Conservation (phyloP, 2,888 invertebrate species). For the Lamellibrachia columna region DNA sequence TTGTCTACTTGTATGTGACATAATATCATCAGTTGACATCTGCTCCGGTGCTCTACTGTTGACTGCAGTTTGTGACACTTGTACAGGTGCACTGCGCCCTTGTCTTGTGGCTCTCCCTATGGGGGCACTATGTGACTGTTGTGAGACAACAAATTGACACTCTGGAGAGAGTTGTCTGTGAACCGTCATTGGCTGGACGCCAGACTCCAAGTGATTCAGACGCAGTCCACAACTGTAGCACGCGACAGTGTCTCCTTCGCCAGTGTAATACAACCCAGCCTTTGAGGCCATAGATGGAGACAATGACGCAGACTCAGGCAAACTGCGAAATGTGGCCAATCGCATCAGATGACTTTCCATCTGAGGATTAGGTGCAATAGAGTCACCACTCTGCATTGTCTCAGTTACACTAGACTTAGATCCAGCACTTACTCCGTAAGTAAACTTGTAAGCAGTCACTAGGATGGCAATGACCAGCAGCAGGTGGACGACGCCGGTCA, state of each 20-base stretch:
- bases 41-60: not conserved
- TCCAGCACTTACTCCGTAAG: not conserved
- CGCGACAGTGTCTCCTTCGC: not conserved
- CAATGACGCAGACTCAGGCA: not conserved
- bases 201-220: not conserved
- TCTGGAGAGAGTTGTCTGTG: not conserved
- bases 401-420: not conserved
- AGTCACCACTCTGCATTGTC: not conserved
- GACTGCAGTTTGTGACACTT: not conserved
- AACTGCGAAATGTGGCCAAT: not conserved
- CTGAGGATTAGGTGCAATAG: not conserved
- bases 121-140: not conserved
- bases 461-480: no score
- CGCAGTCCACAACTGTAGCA: not conserved
- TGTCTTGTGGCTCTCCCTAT: not conserved
- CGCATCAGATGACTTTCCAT: not conserved
- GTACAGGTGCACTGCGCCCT: not conserved
- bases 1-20: not conserved
- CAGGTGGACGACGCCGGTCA: no score
- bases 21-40: not conserved
- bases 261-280: not conserved
- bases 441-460: not conserved
- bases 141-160: not conserved
- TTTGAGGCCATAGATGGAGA: not conserved
- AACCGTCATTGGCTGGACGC: not conserved